Percentiles rank a stretch among this genome's conserved stretches.
phyloP scores from a whole-genome alignment of 2,113 vertebrate genomes.

The Phoenicopterus ruber region DNA sequence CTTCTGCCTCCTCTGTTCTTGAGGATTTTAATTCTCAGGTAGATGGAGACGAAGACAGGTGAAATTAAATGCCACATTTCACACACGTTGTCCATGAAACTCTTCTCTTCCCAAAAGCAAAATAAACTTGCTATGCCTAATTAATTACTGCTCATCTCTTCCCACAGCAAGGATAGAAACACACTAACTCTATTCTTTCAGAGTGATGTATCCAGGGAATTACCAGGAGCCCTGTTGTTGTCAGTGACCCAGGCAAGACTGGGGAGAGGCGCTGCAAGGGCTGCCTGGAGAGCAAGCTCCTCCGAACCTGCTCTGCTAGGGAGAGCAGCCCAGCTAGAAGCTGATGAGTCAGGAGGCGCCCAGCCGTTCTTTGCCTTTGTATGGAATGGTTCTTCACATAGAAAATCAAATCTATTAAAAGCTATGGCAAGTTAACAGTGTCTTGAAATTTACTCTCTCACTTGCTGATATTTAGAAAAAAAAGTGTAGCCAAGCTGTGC shows the following conservation, averaged over 20 bases:
- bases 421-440: neutral
- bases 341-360: slow-evolving; percentile 24
- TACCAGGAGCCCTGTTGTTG: neutral
- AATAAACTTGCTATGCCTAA: neutral
- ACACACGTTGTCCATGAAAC: fast-evolving
- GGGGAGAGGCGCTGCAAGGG: neutral
- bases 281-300: neutral
- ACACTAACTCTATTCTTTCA: neutral
- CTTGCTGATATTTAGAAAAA: neutral
- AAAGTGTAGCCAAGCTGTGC: neutral
- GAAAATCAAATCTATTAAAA: neutral
- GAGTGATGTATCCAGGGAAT: neutral
- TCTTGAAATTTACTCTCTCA: neutral
- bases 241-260: neutral
- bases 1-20: neutral
- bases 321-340: neutral
- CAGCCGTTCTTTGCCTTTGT: neutral
- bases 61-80: neutral
- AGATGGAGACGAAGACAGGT: neutral
- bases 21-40: neutral
- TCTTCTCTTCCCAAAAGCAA: neutral
- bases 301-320: neutral
- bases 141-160: neutral
- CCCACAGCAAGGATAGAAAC: neutral
- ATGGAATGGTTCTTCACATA: neutral